Percentiles rank a stretch among this genome's conserved stretches.
Conservation (phyloP, 2,888 invertebrate species). For the Dryococelus australis region DNA sequence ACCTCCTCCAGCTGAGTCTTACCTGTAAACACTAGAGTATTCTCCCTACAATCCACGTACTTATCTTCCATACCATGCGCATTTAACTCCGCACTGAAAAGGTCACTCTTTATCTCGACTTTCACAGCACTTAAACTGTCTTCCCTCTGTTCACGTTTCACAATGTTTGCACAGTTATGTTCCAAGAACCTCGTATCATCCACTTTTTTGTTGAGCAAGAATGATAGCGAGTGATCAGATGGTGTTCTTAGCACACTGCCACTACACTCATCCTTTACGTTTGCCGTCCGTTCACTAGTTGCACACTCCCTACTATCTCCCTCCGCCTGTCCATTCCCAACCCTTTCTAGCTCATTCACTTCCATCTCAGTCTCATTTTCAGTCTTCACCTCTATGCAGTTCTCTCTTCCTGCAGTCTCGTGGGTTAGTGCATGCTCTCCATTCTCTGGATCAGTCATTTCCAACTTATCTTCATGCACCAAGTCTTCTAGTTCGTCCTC, state of each 20-base stretch:
- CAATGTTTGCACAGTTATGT: neutral
- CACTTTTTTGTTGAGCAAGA: slow-evolving; percentile 12
- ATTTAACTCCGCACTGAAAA: slow-evolving; percentile 41
- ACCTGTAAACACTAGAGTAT: slow-evolving; percentile 20
- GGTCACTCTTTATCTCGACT: slow-evolving; percentile 44
- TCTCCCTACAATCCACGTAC: slow-evolving; percentile 28
- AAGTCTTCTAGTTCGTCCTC: neutral
- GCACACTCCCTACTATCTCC: slow-evolving; percentile 35
- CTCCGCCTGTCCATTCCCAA: slow-evolving; percentile 47
- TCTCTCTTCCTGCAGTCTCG: neutral
- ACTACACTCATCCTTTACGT: slow-evolving; percentile 37
- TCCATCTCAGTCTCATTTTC: slow-evolving; percentile 25
- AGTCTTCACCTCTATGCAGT: slow-evolving; percentile 1
- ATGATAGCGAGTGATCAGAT: slow-evolving; percentile 22
- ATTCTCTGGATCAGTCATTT: slow-evolving; percentile 52
- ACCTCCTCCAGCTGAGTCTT: slow-evolving; percentile 34
- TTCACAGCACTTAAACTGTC: slow-evolving; percentile 43
- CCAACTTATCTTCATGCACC: neutral
- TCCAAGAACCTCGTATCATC: neutral
- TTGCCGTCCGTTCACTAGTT: slow-evolving; percentile 21
- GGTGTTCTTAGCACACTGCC: slow-evolving; percentile 7
- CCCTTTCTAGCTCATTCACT: slow-evolving; percentile 35
- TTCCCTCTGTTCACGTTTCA: slow-evolving; percentile 36
- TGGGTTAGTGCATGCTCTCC: slow-evolving; percentile 30
- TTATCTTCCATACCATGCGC: slow-evolving; percentile 35